Conservation (phyloP, 1,140 invertebrate genomes). For the Uloborus diversus region DNA sequence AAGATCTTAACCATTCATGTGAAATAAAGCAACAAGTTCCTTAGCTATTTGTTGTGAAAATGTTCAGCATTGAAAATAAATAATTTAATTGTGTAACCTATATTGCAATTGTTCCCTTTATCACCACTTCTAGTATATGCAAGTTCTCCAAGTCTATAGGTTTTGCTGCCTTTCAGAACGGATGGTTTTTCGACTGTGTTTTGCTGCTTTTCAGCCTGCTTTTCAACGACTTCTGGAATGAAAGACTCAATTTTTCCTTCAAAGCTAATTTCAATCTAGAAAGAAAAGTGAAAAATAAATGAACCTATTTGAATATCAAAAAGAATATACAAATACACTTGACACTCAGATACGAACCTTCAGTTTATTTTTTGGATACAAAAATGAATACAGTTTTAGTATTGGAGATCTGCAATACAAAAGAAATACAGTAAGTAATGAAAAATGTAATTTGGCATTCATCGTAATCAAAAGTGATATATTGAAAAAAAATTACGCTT, state of each 20-base stretch:
- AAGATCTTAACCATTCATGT: not conserved
- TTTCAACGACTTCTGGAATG: slow-evolving; percentile 17
- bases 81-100: too few species aligned
- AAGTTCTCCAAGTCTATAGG: slow-evolving; percentile 67
- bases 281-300: not conserved
- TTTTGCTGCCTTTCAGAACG: slow-evolving; percentile 59
- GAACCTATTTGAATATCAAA: too few species aligned
- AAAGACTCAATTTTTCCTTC: slow-evolving; percentile 48
- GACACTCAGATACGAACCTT: slow-evolving; percentile 63
- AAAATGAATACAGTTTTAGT: slow-evolving; percentile 68
- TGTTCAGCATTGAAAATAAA: too few species aligned
- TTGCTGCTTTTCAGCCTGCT: not conserved
- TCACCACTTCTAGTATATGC: slow-evolving; percentile 70
- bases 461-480: too few species aligned
- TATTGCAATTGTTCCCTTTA: slow-evolving; percentile 69
- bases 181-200: slow-evolving; percentile 1
- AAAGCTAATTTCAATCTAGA: slow-evolving; percentile 31
- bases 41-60: too few species aligned
- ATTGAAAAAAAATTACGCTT: slow-evolving; percentile 60
- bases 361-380: slow-evolving; percentile 66
- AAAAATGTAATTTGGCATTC: too few species aligned
- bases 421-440: not conserved
- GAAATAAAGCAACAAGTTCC: too few species aligned
- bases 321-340: too few species aligned
- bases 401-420: slow-evolving; percentile 63